Percentiles rank a stretch among this genome's conserved stretches.
These are phyloP conservation scores for Cydia fagiglandana DNA, from an alignment of 1,140 invertebrate species.

Conservation along the genomic window DNA sequence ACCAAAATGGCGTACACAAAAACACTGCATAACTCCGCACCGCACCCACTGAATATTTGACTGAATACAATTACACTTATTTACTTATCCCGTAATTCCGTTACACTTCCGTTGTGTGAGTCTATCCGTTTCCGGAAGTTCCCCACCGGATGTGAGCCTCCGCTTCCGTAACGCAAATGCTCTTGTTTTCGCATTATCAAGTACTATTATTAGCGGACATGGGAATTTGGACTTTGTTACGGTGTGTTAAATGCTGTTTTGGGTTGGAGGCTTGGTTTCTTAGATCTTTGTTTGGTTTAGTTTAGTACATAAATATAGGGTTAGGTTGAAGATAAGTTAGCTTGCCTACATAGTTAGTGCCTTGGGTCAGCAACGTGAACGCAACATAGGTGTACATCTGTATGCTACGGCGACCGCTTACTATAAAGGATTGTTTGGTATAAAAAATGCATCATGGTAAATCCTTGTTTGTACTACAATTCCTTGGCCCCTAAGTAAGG, in stretches of 20 bases:
- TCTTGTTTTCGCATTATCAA: constrained; percentile 26
- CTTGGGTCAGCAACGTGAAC: no score
- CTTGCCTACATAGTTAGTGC: no score
- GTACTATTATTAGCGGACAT: background rate
- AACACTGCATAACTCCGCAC: background rate
- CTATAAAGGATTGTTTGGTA: no score
- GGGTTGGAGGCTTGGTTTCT: background rate
- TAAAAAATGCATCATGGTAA: no score
- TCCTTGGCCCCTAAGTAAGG: no score
- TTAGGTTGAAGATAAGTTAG: background rate
- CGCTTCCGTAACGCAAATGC: constrained; percentile 23
- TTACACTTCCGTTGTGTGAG: constrained; percentile 25
- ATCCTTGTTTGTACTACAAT: no score
- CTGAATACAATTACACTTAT: constrained; percentile 27
- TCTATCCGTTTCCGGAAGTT: background rate
- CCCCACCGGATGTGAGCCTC: constrained; percentile 20
- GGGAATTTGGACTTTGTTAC: background rate
- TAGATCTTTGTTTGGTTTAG: constrained; percentile 3
- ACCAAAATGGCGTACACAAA: background rate
- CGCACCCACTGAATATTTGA: constrained; percentile 11
- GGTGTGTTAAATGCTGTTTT: background rate
- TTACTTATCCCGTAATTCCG: constrained; percentile 28
- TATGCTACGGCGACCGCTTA: no score
- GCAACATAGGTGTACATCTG: no score
- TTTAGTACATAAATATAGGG: background rate